A percentile compares a stretch with the other conserved stretches of the same genome.
These are phyloP conservation scores for Rhingia rostrata DNA, from an alignment of 2,888 invertebrate species.

Conservation along the genomic window DNA sequence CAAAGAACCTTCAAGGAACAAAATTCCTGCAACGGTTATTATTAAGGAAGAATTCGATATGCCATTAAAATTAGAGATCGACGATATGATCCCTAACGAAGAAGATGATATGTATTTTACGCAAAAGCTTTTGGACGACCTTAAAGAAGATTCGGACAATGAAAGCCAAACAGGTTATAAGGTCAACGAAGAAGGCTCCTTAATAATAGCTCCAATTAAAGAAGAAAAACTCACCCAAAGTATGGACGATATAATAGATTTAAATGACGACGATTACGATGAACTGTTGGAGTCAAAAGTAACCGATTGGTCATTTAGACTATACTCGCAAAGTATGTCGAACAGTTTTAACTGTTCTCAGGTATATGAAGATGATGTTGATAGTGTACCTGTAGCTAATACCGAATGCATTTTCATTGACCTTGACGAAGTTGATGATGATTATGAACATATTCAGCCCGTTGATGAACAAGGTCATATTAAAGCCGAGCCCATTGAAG, in stretches of 20 bases:
- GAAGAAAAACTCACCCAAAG: slow-evolving; percentile 13
- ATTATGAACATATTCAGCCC: slow-evolving; percentile 15
- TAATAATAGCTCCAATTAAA: slow-evolving; percentile 2
- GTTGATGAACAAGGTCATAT: neutral
- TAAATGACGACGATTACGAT: slow-evolving; percentile 78
- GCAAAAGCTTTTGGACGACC: slow-evolving; percentile 77
- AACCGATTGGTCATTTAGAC: slow-evolving; percentile 77
- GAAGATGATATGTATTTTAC: slow-evolving; percentile 78
- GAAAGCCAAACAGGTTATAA: slow-evolving; percentile 27
- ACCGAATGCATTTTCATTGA: slow-evolving; percentile 42
- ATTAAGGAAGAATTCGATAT: neutral
- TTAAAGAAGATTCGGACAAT: slow-evolving; percentile 76
- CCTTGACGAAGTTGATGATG: slow-evolving; percentile 42
- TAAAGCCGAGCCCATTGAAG: neutral
- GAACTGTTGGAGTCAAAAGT: slow-evolving; percentile 78
- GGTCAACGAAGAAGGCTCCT: slow-evolving; percentile 22
- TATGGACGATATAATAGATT: slow-evolving; percentile 7
- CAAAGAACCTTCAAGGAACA: too few species aligned
- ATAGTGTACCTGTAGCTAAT: slow-evolving; percentile 41
- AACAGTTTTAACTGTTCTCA: slow-evolving; percentile 77
- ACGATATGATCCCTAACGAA: slow-evolving; percentile 64
- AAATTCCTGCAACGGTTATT: neutral
- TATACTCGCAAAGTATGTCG: slow-evolving; percentile 77
- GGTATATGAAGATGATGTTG: slow-evolving; percentile 75
- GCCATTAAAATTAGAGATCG: neutral